Base-by-base conservation (phyloP, 1,140 invertebrate species). In the Penaeus japonicus region DNA sequence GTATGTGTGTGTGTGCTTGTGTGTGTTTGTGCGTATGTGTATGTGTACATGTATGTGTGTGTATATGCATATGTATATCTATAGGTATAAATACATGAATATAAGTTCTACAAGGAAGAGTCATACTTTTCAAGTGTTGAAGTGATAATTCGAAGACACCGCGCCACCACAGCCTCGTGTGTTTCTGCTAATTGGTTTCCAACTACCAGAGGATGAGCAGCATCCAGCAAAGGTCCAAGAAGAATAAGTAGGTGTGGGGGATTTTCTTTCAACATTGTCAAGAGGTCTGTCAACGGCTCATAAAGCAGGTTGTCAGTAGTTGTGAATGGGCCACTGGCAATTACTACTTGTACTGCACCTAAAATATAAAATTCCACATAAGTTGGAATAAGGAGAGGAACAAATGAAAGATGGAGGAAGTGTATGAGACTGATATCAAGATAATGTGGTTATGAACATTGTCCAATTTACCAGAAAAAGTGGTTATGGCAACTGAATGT, bases 291-390 rank as follows among this genome's bases (percentile, higher is more conserved):
- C 18, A 98, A 92, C 0, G 97, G 96, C 91, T 98, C 95, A 92
- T 96, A 98, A 1, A 94, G 92, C 80, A 97, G 92, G 91, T 96
- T 96, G 82, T 96, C 95, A 12, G 94, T 94, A 1, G 95, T 94
- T 0, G 96, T 96, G 91, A 96, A 98, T 0, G 97, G 97, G 15
- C 97, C 98, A 35, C 95, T 94, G 18, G 96, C 96, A 18, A 97
- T 93, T 18, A 97, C 93, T 35, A 90, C 24, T 80, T 90, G 87
- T 15, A 90, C 35, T 35, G 87, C 80, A 62, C 84, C 89, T 89
- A 62, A 35, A 79, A 79, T 0, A 32, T 27, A 78, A 78, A 17
- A n/a, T 73, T 73, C 1, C 47, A 47, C 47, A 47, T 5, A 47
- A 10, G 5, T 12, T 70, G 22, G 75, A 18, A 1, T 30, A 27